Conservation (phyloP, 2,888 invertebrate species). For the Pheosia tremula region DNA sequence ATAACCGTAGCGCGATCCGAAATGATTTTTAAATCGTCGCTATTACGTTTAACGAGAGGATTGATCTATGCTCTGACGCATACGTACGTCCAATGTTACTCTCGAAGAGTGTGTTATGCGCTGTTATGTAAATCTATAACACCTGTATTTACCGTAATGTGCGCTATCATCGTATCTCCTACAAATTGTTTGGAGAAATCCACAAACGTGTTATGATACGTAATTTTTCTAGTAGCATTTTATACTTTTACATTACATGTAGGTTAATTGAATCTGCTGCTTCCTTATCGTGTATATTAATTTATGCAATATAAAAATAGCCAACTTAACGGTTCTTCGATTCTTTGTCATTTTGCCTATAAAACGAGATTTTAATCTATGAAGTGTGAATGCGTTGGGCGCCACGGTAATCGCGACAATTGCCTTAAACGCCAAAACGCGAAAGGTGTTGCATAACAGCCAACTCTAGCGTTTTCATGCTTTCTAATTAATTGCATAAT, state of each 20-base stretch:
- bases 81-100: slow-evolving; percentile 22
- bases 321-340: background rate
- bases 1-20: slow-evolving; percentile 26
- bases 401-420: slow-evolving; percentile 27
- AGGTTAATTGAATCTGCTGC: background rate
- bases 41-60: slow-evolving; percentile 33
- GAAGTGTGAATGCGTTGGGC: slow-evolving; percentile 30
- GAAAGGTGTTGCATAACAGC: slow-evolving; percentile 36
- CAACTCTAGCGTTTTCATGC: slow-evolving; percentile 45
- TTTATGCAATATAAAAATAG: background rate
- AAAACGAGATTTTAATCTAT: slow-evolving; percentile 13
- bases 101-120: slow-evolving; percentile 18
- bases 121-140: slow-evolving; percentile 30
- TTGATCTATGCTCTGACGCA: slow-evolving; percentile 12
- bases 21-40: slow-evolving; percentile 30
- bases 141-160: slow-evolving; percentile 13
- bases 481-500: slow-evolving; percentile 58
- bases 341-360: slow-evolving; percentile 19
- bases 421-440: slow-evolving; percentile 24
- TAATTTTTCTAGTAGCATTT: background rate
- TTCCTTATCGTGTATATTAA: background rate
- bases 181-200: slow-evolving; percentile 21
- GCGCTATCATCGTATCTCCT: slow-evolving; percentile 9
- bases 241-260: background rate
- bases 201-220: slow-evolving; percentile 5